phyloP scores from a whole-genome alignment of 1,140 invertebrate species.

The Drosophila ambigua region DNA sequence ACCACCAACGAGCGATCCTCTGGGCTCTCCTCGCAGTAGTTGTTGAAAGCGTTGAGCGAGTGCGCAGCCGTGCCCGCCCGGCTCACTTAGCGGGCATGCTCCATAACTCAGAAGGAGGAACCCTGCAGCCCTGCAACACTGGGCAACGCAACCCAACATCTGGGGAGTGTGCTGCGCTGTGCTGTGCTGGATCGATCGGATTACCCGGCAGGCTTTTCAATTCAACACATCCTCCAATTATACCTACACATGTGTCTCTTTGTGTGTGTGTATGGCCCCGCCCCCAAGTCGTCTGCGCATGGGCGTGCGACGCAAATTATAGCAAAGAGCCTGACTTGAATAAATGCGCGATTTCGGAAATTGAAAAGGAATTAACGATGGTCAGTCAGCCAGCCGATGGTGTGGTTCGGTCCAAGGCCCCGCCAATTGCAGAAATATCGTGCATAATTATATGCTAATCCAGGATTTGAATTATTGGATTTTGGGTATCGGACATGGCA shows the following conservation, averaged over 20 bases:
- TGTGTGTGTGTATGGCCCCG: constrained; percentile 17
- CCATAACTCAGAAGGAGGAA: constrained; percentile 52
- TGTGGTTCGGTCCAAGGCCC: neutral
- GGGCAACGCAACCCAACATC: no score
- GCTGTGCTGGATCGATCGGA: constrained; percentile 59
- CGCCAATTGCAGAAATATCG: constrained; percentile 62
- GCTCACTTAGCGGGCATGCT: constrained; percentile 68
- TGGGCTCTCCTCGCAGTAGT: constrained; percentile 50
- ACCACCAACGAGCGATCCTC: constrained; percentile 43
- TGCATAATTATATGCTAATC: constrained; percentile 80
- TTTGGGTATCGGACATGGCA: neutral
- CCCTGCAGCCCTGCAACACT: neutral
- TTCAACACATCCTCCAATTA: constrained; percentile 81
- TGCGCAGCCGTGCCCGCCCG: constrained; percentile 53
- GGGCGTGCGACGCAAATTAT: constrained; percentile 74
- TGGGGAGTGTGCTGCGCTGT: neutral
- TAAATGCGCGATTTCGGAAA: constrained; percentile 78
- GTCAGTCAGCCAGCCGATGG: constrained; percentile 34
- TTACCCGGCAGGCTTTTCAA: constrained; percentile 80
- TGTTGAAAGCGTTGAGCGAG: constrained; percentile 77
- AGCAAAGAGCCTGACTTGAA: constrained; percentile 71
- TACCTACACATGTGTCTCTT: constrained; percentile 6
- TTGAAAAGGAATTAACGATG: constrained; percentile 75
- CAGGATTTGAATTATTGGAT: constrained; percentile 51
- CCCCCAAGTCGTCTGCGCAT: constrained; percentile 31